Evolutionary conservation across 2,888 invertebrate genomes (phyloP).

Genomic region (Dascillus cervinus): DNA sequence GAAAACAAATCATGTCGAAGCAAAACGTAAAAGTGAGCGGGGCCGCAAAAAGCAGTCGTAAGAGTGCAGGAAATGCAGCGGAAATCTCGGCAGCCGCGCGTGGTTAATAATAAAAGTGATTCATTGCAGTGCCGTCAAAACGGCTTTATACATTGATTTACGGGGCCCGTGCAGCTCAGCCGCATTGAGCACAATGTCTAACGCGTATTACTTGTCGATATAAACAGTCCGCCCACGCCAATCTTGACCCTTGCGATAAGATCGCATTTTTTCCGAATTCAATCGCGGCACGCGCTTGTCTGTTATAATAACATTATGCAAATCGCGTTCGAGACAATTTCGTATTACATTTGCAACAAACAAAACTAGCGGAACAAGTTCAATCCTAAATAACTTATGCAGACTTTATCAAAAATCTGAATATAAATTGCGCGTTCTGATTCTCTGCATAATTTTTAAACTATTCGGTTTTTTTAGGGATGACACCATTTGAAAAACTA

Average conservation of each 20-base stretch:
- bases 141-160: conserved; percentile 11
- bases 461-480: no score
- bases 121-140: conserved; percentile 8
- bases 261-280: not conserved
- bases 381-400: no score
- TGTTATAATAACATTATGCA: no score
- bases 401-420: not conserved
- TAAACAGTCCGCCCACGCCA: no score
- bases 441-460: no score
- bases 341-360: not conserved
- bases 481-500: no score
- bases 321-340: not conserved
- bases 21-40: conserved; percentile 9
- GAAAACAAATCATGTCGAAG: conserved; percentile 17
- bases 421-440: not conserved
- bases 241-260: no score
- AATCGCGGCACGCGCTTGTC: not conserved
- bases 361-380: not conserved
- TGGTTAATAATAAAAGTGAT: conserved; percentile 17
- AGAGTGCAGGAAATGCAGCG: conserved; percentile 15
- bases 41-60: conserved; percentile 11
- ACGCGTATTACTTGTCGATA: no score
- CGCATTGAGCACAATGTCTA: conserved; percentile 5
- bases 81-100: conserved; percentile 12
- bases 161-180: conserved; percentile 5